Percentiles rank a stretch among this genome's conserved stretches.
These are phyloP conservation scores for Egretta garzetta DNA, from an alignment of 2,113 vertebrate species.

Conservation along the genomic window DNA sequence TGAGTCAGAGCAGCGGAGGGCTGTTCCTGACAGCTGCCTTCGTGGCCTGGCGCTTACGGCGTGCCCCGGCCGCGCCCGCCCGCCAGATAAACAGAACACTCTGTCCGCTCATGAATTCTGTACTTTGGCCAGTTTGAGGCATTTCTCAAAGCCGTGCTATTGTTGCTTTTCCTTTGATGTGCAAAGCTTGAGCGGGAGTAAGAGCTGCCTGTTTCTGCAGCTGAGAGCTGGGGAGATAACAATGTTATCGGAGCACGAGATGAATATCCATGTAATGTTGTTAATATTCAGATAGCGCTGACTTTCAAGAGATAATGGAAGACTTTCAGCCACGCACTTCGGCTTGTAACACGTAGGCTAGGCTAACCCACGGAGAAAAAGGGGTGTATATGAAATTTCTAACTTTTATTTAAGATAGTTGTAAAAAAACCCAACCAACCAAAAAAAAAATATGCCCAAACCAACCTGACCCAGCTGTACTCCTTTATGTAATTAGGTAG, in stretches of 20 bases:
- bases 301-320: neutral
- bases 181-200: neutral
- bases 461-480: neutral
- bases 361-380: neutral
- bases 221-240: neutral
- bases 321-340: neutral
- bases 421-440: neutral
- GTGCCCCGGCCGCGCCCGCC: conserved; percentile 49
- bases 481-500: neutral
- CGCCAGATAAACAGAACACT: conserved; percentile 26
- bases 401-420: neutral
- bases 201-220: neutral
- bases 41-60: neutral
- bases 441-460: neutral
- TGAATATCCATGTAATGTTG: neutral
- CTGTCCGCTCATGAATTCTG: neutral
- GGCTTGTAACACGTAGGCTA: neutral
- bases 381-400: neutral
- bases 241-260: neutral
- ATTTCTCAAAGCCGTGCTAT: neutral
- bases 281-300: conserved; percentile 3
- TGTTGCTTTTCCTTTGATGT: conserved; percentile 17
- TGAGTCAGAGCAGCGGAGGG: conserved; percentile 58
- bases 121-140: neutral
- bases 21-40: conserved; percentile 5